Conservation (phyloP, 1,140 invertebrate species). For the Atopsyche davidsoni region DNA sequence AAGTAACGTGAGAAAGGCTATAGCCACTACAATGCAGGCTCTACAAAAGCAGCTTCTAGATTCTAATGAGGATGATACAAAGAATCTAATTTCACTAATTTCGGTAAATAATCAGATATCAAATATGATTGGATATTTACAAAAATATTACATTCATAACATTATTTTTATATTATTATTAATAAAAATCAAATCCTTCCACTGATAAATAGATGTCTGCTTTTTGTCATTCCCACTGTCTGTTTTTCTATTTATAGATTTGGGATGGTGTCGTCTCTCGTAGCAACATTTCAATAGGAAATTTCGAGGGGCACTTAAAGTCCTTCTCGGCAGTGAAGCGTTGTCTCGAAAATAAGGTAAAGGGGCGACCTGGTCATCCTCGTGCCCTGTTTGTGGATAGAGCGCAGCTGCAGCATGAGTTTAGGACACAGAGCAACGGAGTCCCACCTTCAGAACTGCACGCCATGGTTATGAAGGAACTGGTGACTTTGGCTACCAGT, state of each 20-base stretch:
- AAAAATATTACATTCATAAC: neutral
- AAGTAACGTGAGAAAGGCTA: slow-evolving; percentile 52
- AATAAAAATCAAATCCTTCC: too few relatives aligned
- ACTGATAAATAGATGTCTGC: too few relatives aligned
- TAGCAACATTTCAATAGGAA: slow-evolving; percentile 7
- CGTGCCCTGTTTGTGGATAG: slow-evolving; percentile 59
- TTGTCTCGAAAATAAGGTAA: slow-evolving; percentile 53
- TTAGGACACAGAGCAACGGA: slow-evolving; percentile 43
- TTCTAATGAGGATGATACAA: slow-evolving; percentile 67
- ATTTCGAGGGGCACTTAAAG: slow-evolving; percentile 27
- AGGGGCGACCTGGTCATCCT: slow-evolving; percentile 56
- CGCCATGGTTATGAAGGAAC: slow-evolving; percentile 52
- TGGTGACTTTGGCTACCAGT: slow-evolving; percentile 61
- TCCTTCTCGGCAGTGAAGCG: slow-evolving; percentile 19
- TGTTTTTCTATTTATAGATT: slow-evolving; percentile 17
- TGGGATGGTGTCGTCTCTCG: slow-evolving; percentile 20
- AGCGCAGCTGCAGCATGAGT: slow-evolving; percentile 61
- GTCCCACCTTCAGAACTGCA: slow-evolving; percentile 53
- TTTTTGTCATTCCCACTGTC: too few relatives aligned
- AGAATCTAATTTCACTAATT: slow-evolving; percentile 59
- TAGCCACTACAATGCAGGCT: slow-evolving; percentile 49
- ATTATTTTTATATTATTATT: too few relatives aligned
- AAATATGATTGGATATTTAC: too few relatives aligned
- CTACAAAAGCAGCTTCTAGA: slow-evolving; percentile 56
- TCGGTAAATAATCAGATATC: slow-evolving; percentile 38